Evolutionary conservation across 2,113 vertebrate genomes (phyloP), one percentile per base, ranked within the genome.

Genomic region (Rafetus swinhoei): DNA sequence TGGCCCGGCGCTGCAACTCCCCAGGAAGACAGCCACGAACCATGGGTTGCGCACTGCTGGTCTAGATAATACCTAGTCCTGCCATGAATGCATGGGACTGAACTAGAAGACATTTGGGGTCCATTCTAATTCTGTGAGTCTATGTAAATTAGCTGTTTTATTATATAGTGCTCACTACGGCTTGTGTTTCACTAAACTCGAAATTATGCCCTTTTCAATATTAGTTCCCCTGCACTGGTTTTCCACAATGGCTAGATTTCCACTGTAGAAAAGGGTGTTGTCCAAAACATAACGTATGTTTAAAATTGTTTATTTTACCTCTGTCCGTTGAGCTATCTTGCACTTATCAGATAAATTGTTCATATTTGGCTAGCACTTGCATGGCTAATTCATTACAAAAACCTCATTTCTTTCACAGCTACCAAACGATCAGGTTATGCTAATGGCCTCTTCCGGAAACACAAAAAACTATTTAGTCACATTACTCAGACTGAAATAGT

Each of bases 391-490:
- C n/a, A 65, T 89, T 76, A 77, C 80, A 65, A 69, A 80, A 76
- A 65, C 86, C 55, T 60, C 83, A 56, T 82, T 80, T 94, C 25
- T 53, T 79, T 91, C 69, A 82, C 83, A 90, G 94, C 81, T 59
- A 22, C 62, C 90, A 81, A 72, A 56, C 79, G 85, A 13, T 79
- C 45, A 90, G 24, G 45, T 72, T 91, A 87, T 52, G 53, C 65
- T 82, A 50, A 95, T 89, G 81, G 5, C 90, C 62, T 93, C 55
- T 57, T 95, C 29, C 74, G 85, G 62, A 91, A 95, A 82, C 57
- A 90, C 69, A 79, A 95, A 92, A 7, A 95, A 94, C 94, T 9
- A 56, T 92, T 96, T 97, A 74, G 15, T 87, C 87, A 88, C 76
- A 74, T 95, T 95, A 86, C 91, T 94, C 54, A 92, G 85, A 60